These are phyloP conservation scores for Drosophila emarginata DNA, from an alignment of 2,888 invertebrate genomes.

Conservation along the genomic window DNA sequence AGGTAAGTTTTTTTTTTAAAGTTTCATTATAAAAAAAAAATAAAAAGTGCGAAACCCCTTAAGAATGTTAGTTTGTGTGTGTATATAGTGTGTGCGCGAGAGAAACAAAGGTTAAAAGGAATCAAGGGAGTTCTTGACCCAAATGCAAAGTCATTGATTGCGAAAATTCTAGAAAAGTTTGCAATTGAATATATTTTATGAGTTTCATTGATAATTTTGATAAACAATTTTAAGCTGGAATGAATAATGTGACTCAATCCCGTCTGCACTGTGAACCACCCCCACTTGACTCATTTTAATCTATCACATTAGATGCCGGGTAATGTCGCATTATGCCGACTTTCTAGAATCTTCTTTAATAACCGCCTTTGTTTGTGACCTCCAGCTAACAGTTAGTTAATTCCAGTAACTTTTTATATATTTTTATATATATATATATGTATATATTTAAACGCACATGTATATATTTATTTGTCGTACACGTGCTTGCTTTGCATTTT, in stretches of 20 bases:
- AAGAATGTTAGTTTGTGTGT: background rate
- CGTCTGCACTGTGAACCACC: background rate
- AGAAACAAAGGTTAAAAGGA: background rate
- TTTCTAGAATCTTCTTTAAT: background rate
- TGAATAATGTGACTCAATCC: background rate
- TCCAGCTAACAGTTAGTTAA: background rate
- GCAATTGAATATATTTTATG: background rate
- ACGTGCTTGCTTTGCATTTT: background rate
- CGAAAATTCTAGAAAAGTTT: slow-evolving; percentile 40
- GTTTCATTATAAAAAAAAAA: background rate
- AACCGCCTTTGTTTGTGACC: background rate
- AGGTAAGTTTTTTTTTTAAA: background rate
- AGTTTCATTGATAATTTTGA: background rate
- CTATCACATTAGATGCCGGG: background rate
- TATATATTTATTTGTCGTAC: background rate
- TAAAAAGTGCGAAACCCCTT: background rate
- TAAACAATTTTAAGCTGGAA: background rate
- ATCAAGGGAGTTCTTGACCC: slow-evolving; percentile 35
- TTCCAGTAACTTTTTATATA: background rate
- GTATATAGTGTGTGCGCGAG: background rate
- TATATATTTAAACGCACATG: background rate
- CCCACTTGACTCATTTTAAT: background rate
- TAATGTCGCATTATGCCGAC: background rate
- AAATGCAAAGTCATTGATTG: slow-evolving; percentile 47
- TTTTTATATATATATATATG: background rate